Evolutionary conservation across 1,140 invertebrate genomes (phyloP), one percentile per base, ranked within the genome.

Genomic region (Drosophila triauraria): DNA sequence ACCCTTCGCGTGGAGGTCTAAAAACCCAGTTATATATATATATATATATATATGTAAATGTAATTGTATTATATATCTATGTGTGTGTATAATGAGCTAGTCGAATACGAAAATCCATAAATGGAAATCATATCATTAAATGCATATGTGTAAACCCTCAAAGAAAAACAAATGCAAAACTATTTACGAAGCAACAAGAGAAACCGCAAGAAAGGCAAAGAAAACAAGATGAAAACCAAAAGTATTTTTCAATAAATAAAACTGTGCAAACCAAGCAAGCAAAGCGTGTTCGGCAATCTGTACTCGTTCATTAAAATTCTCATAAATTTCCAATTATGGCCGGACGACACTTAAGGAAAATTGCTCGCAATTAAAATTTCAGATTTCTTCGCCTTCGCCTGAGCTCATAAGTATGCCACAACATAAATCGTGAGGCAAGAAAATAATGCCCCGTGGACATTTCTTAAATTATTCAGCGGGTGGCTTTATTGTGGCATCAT

Each of bases 241-340:
- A 69, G 82, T 86, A 86, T 86, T 86, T 86, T 86, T 88, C 78
- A 86, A 88, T 83, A 80, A 85, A 84, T 72, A 80, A 87, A 86
- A 77, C 62, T 76, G 68, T 86, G 67, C 69, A 79, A 68, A 88
- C 69, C 70, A 38, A 54, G 32, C 51, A 23, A 38, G 13, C 51
- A 57, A 76, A 67, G n/a, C 32, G 30, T 51, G 61, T 58, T 40
- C 43, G 20, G 17, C 53, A 54, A 59, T 80, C 54, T 56, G 59
- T 54, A 25, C 64, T 62, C 40, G 42, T 23, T 61, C 68, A 62
- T 53, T 79, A 74, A 54, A 17, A 59, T 53, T 25, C 27, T 23
- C 56, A 47, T 50, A 59, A 82, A 70, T 68, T 54, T 23, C 27
- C 77, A 80, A 76, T 82, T 65, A 71, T 72, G 70, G 46, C 46